A percentile compares a stretch with the other conserved stretches of the same genome.
Evolutionary conservation across 1,140 invertebrate species (phyloP).

Genomic region (Acromyrmex heyeri): DNA sequence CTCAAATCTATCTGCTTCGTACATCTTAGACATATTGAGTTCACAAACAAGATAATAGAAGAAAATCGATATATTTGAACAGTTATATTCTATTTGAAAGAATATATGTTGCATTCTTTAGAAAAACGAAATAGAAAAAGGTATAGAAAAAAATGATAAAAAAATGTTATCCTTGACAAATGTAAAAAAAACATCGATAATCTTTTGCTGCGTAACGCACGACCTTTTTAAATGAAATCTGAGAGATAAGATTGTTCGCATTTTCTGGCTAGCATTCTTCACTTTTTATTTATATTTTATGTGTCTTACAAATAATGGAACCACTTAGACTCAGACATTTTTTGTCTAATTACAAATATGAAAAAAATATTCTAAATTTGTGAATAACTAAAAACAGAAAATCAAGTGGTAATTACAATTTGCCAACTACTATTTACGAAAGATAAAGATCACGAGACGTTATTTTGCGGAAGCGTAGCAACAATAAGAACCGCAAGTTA

Average conservation of each 20-base stretch:
- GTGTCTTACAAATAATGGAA: neutral
- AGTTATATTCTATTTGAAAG: neutral
- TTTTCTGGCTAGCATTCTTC: neutral
- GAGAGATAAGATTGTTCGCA: neutral
- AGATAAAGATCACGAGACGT: neutral
- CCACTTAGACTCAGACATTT: too few relatives aligned
- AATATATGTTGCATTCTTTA: neutral
- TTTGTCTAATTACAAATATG: too few relatives aligned
- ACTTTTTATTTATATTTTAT: neutral
- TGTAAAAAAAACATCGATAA: neutral
- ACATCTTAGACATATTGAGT: neutral
- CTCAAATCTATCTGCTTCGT: neutral
- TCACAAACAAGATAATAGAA: neutral
- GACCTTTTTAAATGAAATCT: neutral
- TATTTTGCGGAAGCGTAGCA: constrained; percentile 23
- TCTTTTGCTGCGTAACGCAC: neutral
- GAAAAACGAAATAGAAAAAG: neutral
- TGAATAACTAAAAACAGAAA: neutral
- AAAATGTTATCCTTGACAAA: neutral
- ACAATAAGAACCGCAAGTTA: constrained; percentile 30
- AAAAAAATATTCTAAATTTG: neutral
- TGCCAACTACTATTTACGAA: neutral
- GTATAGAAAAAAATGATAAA: neutral
- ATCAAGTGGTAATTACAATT: neutral
- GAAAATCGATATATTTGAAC: neutral